A percentile compares a stretch with the other conserved stretches of the same genome.
Evolutionary conservation across 2,797 vertebrate genomes (phyloP).

Genomic region (Liasis olivaceus): DNA sequence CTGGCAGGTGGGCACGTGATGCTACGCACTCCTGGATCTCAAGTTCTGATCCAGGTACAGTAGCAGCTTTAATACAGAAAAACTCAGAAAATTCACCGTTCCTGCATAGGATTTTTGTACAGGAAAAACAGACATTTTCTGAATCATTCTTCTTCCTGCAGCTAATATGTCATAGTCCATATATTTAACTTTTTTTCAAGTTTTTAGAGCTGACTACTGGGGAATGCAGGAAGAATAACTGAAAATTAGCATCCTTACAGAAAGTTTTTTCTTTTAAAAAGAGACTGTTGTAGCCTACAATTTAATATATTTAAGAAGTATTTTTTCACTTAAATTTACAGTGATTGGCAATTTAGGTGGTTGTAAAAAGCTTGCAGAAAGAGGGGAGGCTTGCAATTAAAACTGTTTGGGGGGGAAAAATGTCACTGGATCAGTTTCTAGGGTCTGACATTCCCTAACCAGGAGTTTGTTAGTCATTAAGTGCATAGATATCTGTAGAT

Average conservation of each 20-base stretch:
- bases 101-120: background rate
- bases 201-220: background rate
- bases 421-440: slow-evolving; percentile 15
- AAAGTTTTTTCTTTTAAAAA: too few species aligned
- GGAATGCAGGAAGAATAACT: too few species aligned
- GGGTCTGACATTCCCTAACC: background rate
- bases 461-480: background rate
- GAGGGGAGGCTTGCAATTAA: background rate
- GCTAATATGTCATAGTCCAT: background rate
- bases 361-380: background rate
- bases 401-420: too few species aligned
- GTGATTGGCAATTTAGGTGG: background rate
- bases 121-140: background rate
- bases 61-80: background rate
- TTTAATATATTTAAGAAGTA: background rate
- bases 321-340: background rate
- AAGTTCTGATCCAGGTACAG: too few species aligned
- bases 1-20: too few species aligned
- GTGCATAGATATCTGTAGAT: background rate
- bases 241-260: background rate
- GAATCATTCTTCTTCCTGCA: background rate
- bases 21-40: too few species aligned
- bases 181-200: too few species aligned
- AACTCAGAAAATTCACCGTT: background rate
- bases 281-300: too few species aligned